Percentiles rank a stretch among this genome's conserved stretches.
Evolutionary conservation across 1,140 invertebrate species (phyloP).

Genomic region (Kradibia gibbosae): DNA sequence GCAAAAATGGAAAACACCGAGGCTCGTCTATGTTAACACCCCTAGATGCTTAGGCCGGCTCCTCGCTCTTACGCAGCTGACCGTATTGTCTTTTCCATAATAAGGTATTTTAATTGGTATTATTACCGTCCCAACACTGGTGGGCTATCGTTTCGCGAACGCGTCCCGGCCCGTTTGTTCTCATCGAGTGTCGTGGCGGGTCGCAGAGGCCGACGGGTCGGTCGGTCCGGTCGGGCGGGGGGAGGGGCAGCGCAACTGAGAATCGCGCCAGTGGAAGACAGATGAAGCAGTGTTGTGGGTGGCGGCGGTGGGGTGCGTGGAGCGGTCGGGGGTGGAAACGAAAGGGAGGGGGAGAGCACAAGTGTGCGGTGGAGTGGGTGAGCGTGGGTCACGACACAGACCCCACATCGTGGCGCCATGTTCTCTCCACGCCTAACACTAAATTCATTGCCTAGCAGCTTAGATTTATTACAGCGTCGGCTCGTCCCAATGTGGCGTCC

Average conservation of each 20-base stretch:
- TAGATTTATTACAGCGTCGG: constrained; percentile 5
- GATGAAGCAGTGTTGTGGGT: not conserved
- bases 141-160: not conserved
- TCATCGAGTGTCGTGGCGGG: not conserved
- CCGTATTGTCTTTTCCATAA: constrained; percentile 61
- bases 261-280: not conserved
- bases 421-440: constrained; percentile 1
- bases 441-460: not conserved
- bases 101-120: constrained; percentile 68
- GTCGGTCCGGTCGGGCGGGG: no score
- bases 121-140: constrained; percentile 43
- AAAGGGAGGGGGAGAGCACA: not conserved
- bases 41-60: not conserved
- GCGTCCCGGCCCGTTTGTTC: not conserved
- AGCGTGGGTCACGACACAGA: constrained; percentile 22
- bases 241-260: no score
- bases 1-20: not conserved
- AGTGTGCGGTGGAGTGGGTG: not conserved
- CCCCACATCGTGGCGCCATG: not conserved
- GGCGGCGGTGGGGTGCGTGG: not conserved
- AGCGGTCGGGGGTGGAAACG: not conserved
- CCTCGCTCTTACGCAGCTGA: not conserved
- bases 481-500: not conserved
- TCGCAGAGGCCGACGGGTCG: no score
- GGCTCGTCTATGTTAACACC: not conserved